Base-by-base conservation (phyloP, 2,888 invertebrate genomes). In the Trissolcus japonicus region DNA sequence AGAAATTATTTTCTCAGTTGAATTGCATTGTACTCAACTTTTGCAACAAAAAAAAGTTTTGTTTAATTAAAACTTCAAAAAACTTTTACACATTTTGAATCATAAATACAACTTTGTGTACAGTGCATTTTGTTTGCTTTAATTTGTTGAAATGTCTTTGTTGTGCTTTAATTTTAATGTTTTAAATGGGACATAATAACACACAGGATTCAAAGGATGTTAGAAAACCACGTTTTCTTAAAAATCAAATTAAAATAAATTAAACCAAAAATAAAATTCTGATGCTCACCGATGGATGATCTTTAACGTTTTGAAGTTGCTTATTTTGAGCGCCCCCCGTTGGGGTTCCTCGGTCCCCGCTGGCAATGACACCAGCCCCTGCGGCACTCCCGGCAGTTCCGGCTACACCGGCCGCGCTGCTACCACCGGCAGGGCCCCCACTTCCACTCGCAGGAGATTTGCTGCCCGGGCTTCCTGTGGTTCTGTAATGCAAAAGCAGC, bases 381-480 rank as follows among this genome's bases (percentile, higher is more conserved):
- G 92, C 90, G 80, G 92, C 91, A 69, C 91, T 57, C 6, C 81
- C 74, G 91, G 91, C 55, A 73, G 92, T 90, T 82, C 90, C 84
- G 86, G 90, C 82, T 86, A 91, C 84, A 91, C 86, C 80, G 78
- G 83, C 80, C 40, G 67, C 69, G 0, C 81, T 80, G 71, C 81
- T 80, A 4, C 78, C 78, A 14, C 82, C 82, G 68, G 81, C 83
- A 50, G 82, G 84, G 75, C 78, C 85, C 61, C 84, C 91, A 87
- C 93, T 93, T 89, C 93, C 93, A 79, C 93, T 93, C 43, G 93
- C 94, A 4, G 94, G 94, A n/a, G 94, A 94, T 90, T 94, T 94
- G 76, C 91, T 94, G 92, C 82, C 94, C 92, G 87, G 92, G 90
- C 93, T 93, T 76, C 94, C 94, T 81, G 94, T 93, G 13, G 94